phyloP scores from a whole-genome alignment of 2,888 invertebrate species.

The Pseudococcus longispinus region DNA sequence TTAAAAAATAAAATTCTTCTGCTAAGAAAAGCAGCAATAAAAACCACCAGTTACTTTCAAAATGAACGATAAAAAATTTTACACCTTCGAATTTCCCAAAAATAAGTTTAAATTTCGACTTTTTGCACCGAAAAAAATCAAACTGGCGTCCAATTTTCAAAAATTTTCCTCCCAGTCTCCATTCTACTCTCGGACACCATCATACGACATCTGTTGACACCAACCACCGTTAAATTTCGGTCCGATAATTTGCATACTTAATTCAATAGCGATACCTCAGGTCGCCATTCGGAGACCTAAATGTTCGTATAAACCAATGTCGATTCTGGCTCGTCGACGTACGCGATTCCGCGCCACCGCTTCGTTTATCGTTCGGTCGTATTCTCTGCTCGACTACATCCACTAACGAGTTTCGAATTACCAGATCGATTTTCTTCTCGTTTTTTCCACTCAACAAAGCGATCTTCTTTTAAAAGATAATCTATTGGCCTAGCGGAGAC shows the following conservation, averaged over 20 bases:
- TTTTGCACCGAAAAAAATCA: too few species aligned
- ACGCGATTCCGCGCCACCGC: neutral
- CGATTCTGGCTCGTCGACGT: neutral
- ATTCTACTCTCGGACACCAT: neutral
- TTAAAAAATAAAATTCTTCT: too few species aligned
- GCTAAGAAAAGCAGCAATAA: too few species aligned
- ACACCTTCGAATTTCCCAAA: too few species aligned
- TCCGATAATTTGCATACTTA: slow-evolving; percentile 13
- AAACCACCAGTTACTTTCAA: too few species aligned
- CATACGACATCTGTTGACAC: neutral
- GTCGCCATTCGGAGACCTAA: slow-evolving; percentile 25
- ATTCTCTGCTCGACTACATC: neutral
- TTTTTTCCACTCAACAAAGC: slow-evolving; percentile 3
- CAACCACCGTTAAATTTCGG: slow-evolving; percentile 18
- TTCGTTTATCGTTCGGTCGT: neutral
- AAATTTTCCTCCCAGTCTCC: neutral
- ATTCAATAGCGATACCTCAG: neutral
- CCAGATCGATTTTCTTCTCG: neutral
- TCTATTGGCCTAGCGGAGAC: slow-evolving; percentile 9
- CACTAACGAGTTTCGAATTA: slow-evolving; percentile 12
- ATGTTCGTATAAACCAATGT: slow-evolving; percentile 8
- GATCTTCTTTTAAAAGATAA: neutral
- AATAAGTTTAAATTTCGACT: too few species aligned
- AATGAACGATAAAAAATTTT: too few species aligned
- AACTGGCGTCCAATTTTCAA: too few species aligned